These are phyloP conservation scores for Apotomis capreana DNA, from an alignment of 2,888 invertebrate species.

Conservation along the genomic window DNA sequence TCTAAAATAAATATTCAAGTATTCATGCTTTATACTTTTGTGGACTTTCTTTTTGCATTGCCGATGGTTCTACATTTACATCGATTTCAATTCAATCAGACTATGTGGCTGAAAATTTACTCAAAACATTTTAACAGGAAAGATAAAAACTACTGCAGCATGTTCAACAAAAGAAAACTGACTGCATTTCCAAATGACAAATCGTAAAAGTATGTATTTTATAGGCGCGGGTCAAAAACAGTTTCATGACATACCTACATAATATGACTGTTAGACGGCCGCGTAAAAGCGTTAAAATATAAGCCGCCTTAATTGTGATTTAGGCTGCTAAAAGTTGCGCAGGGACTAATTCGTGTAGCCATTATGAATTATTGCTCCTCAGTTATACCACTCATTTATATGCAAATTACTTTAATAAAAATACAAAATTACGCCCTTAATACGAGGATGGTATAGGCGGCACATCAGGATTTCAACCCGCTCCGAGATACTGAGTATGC, in stretches of 20 bases:
- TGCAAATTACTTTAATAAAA: constrained; percentile 12
- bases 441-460: background rate
- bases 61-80: too few relatives aligned
- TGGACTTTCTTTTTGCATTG: too few relatives aligned
- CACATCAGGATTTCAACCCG: background rate
- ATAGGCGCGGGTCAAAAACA: background rate
- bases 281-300: constrained; percentile 16
- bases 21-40: too few relatives aligned
- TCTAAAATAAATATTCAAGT: too few relatives aligned
- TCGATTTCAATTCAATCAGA: too few relatives aligned
- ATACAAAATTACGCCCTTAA: constrained; percentile 4
- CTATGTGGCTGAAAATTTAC: too few relatives aligned
- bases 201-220: background rate
- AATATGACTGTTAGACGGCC: background rate
- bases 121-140: too few relatives aligned
- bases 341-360: constrained; percentile 16
- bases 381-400: constrained; percentile 7
- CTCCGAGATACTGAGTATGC: background rate
- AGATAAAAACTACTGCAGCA: too few relatives aligned
- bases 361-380: constrained; percentile 13
- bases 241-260: background rate
- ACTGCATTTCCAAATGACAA: background rate
- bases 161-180: too few relatives aligned
- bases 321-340: constrained; percentile 14
- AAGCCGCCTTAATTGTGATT: constrained; percentile 24